A percentile compares a stretch with the other conserved stretches of the same genome.
These are phyloP conservation scores for Asbolus verrucosus DNA, from an alignment of 1,140 invertebrate species.

Conservation along the genomic window DNA sequence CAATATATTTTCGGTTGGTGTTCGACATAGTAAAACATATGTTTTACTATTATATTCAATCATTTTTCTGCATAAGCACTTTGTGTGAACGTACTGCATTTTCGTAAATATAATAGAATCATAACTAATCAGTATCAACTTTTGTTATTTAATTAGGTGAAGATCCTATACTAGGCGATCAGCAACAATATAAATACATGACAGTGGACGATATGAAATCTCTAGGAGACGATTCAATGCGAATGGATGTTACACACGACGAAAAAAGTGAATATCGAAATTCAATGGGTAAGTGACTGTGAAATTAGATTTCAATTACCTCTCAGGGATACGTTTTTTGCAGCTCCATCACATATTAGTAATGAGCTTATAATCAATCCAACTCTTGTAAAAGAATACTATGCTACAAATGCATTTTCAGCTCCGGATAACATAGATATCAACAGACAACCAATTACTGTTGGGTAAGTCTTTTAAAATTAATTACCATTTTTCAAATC, in stretches of 20 bases:
- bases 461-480: slow-evolving; percentile 78
- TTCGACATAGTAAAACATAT: no score
- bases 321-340: no score
- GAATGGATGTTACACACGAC: slow-evolving; percentile 80
- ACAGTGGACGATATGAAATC: slow-evolving; percentile 87
- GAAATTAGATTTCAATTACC: neutral
- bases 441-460: slow-evolving; percentile 83
- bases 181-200: slow-evolving; percentile 90
- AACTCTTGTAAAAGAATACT: slow-evolving; percentile 66
- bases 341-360: slow-evolving; percentile 67
- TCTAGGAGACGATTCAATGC: slow-evolving; percentile 81
- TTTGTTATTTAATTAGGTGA: slow-evolving; percentile 72
- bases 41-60: no score
- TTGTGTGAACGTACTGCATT: no score
- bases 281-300: slow-evolving; percentile 62
- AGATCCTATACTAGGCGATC: slow-evolving; percentile 81
- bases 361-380: slow-evolving; percentile 67
- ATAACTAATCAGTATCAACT: no score
- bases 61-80: no score
- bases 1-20: no score
- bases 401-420: slow-evolving; percentile 59
- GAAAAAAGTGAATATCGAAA: slow-evolving; percentile 67
- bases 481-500: neutral
- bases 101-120: no score
- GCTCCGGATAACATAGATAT: slow-evolving; percentile 87